Evolutionary conservation across 2,113 vertebrate species (phyloP).

Genomic region (Chloropsis cyanopogon): DNA sequence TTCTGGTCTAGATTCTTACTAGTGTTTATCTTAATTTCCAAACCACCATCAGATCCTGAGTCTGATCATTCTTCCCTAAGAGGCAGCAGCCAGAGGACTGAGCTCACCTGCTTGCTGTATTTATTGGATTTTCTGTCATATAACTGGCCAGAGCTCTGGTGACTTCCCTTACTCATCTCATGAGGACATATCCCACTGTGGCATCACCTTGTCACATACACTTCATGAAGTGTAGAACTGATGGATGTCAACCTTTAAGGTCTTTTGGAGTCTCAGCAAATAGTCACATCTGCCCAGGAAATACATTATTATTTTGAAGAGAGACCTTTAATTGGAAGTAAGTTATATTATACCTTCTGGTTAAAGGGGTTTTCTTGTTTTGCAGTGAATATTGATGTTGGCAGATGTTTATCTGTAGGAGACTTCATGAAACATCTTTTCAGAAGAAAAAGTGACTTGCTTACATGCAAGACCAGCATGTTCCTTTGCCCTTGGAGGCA

Average conservation of each 20-base stretch:
- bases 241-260: not conserved
- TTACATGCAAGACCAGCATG: slow-evolving; percentile 43
- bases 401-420: slow-evolving; percentile 31
- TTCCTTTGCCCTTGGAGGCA: slow-evolving; percentile 66
- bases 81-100: not conserved
- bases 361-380: not conserved
- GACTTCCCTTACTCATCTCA: not conserved
- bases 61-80: not conserved
- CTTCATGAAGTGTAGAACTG: not conserved
- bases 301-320: not conserved
- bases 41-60: not conserved
- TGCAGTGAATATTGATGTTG: slow-evolving; percentile 33
- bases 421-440: slow-evolving; percentile 29
- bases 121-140: not conserved
- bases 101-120: not conserved
- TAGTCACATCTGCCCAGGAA: not conserved
- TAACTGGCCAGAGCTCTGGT: not conserved
- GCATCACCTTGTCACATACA: not conserved
- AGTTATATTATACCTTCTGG: not conserved
- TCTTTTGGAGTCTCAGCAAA: not conserved
- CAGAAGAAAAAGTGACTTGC: slow-evolving; percentile 50
- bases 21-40: not conserved
- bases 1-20: not conserved
- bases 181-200: not conserved
- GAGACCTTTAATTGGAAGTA: not conserved